Evolutionary conservation across 37 sponge, comb jelly and placozoan genomes (phyloP).

Genomic region (Chondrilla cf. caribensis): DNA sequence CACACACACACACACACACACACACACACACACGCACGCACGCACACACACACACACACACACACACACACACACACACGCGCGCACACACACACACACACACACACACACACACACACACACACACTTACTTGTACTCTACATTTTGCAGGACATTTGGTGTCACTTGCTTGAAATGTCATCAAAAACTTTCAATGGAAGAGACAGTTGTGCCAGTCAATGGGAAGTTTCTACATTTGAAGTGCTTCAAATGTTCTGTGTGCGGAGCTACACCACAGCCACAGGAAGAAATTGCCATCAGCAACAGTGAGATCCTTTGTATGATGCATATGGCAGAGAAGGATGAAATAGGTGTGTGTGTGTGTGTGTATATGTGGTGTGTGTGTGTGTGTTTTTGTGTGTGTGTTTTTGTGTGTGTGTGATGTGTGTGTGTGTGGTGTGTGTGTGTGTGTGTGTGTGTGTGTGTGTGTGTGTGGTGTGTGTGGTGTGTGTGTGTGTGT

Average conservation of each 20-base stretch:
- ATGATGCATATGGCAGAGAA: background rate
- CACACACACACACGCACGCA: no score
- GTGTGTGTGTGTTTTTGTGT: conserved; percentile 19
- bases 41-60: no score
- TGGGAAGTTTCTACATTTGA: conserved; percentile 47
- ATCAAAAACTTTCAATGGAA: background rate
- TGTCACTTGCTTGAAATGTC: background rate
- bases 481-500: conserved; percentile 28
- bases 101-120: background rate
- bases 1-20: no score
- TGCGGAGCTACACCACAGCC: conserved; percentile 49
- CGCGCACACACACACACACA: no score
- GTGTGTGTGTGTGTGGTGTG: conserved; percentile 1
- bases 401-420: background rate
- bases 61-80: no score
- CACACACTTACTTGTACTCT: background rate
- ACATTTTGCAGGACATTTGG: background rate
- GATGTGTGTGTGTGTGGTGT: background rate
- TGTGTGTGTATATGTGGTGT: background rate
- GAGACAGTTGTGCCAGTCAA: background rate
- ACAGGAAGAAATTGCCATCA: conserved; percentile 64
- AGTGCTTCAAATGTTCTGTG: conserved; percentile 72
- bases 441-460: background rate
- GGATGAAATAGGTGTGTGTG: background rate
- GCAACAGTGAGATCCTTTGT: conserved; percentile 53